Evolutionary conservation across 2,888 invertebrate genomes (phyloP).

Genomic region (Drosophila pseudotalamancana): DNA sequence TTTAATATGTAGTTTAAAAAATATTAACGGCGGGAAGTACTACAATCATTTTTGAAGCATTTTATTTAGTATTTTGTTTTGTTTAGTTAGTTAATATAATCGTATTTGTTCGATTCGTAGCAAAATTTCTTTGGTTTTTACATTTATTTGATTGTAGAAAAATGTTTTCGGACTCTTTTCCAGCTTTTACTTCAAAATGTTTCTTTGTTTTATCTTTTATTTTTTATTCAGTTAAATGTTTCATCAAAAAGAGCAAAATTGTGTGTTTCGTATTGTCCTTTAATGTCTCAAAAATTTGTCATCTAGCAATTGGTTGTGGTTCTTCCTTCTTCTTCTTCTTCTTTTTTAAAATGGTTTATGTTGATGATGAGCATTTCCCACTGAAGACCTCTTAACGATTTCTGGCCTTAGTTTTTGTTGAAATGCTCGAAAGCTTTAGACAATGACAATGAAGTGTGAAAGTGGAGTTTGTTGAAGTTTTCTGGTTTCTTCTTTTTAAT

Average conservation of each 20-base stretch:
- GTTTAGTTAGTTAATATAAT: conserved; percentile 46
- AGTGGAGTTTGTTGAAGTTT: conserved; percentile 13
- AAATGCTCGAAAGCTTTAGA: not conserved
- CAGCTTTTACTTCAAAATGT: conserved; percentile 47
- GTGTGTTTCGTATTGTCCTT: conserved; percentile 68
- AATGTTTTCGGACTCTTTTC: conserved; percentile 55
- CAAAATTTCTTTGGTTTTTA: conserved; percentile 47
- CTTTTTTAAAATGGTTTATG: conserved; percentile 3
- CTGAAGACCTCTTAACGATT: too few species aligned
- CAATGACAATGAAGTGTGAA: conserved; percentile 32
- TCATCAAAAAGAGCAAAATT: conserved; percentile 68
- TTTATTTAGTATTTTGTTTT: conserved; percentile 35
- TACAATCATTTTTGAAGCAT: conserved; percentile 72
- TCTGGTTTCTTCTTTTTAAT: conserved; percentile 5
- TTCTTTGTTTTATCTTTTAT: conserved; percentile 18
- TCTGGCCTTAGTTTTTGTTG: too few species aligned
- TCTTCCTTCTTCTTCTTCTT: conserved; percentile 14
- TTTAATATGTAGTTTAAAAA: conserved; percentile 46
- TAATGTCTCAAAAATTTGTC: conserved; percentile 71
- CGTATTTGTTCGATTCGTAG: conserved; percentile 64
- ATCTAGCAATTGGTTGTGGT: conserved; percentile 46
- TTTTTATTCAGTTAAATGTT: conserved; percentile 31
- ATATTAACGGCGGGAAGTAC: conserved; percentile 81
- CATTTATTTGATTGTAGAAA: conserved; percentile 70
- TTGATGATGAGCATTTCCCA: not conserved